These are phyloP conservation scores for Bellardia pandia DNA, from an alignment of 2,888 invertebrate species.

Conservation along the genomic window DNA sequence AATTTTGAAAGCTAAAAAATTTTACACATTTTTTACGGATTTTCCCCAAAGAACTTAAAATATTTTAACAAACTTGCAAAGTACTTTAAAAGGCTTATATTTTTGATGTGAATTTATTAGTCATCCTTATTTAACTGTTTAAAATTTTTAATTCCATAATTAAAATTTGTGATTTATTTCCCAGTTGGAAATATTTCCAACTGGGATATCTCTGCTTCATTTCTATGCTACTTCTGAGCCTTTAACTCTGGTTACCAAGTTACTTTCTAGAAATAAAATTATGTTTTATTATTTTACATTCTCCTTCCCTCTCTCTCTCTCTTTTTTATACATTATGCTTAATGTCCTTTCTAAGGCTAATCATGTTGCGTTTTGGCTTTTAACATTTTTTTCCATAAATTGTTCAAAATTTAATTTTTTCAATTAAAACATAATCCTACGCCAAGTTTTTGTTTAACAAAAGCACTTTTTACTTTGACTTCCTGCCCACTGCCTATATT, in stretches of 20 bases:
- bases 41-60: no score
- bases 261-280: conserved; percentile 29
- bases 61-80: no score
- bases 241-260: conserved; percentile 41
- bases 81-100: no score
- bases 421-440: conserved; percentile 63
- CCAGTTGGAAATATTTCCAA: no score
- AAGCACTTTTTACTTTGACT: neutral
- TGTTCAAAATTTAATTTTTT: conserved; percentile 48
- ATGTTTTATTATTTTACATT: conserved; percentile 15
- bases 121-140: no score
- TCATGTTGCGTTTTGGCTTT: conserved; percentile 52
- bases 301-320: neutral
- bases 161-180: no score
- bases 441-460: conserved; percentile 20
- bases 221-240: neutral
- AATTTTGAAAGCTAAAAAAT: no score
- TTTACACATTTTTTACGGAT: no score
- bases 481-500: neutral
- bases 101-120: no score
- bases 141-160: no score
- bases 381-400: conserved; percentile 47
- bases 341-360: conserved; percentile 48
- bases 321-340: neutral
- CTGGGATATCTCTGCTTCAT: no score